Evolutionary conservation across 2,113 vertebrate species (phyloP), one percentile per base, ranked within the genome.

Genomic region (Montifringilla adamsi): DNA sequence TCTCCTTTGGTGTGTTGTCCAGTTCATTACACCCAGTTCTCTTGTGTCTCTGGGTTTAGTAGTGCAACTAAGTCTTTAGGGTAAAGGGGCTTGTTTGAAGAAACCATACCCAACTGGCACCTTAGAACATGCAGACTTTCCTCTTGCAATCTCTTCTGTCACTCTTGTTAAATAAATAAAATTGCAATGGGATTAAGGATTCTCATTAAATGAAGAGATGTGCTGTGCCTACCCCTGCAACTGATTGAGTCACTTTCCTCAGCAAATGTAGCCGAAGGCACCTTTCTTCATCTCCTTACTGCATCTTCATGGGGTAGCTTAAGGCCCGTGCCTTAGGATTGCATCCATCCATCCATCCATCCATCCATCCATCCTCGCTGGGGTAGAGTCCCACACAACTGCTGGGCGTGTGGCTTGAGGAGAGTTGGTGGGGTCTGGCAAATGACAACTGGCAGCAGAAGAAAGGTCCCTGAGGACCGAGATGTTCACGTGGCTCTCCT

Each of bases 1-100:
- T 95, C 90, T 96, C 95, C 92, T 97, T 95, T 97, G 96, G 94
- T 95, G 88, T 96, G 85, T 94, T 63, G 49, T 94, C 86, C 69
- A 86, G 94, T 94, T 96, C 49, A 46, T 94, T 74, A 91, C 95
- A 97, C 89, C 77, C 93, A 84, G 72, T 87, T 91, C 58, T 96
- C 77, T n/a, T 67, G 39, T 84, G 30, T 82, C 66, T 91, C 94
- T 93, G 95, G 93, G 95, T 95, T 95, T 81, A 84, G 89, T 94
- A 97, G 95, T 97, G 96, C 96, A 97, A 96, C 91, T 75, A 91
- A 92, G 77, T 96, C 76, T 92, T 89, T 10, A 94, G 76, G 72
- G 74, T 67, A 73, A 84, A 87, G 68, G 91, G 83, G 49, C 60
- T 94, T 78, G 64, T 84, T 95, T 92, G 72, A 90, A 93, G 85